phyloP scores from a whole-genome alignment of 2,113 vertebrate species.

The Bungarus multicinctus region DNA sequence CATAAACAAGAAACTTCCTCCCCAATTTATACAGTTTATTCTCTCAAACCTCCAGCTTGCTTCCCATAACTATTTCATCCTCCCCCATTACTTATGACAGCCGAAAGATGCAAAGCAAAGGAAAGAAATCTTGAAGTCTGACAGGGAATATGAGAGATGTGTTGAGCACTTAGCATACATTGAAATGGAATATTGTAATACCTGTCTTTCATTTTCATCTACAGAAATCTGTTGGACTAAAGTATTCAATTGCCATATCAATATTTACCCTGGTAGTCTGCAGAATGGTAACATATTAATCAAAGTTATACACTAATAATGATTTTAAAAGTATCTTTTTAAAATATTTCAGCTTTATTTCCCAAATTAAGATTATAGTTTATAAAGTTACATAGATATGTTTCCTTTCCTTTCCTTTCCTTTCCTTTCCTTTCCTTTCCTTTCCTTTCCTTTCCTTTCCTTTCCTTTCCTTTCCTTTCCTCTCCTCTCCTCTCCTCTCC shows the following conservation, averaged over 20 bases:
- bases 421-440: background rate
- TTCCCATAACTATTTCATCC: too few relatives aligned
- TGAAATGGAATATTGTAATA: slow-evolving; percentile 48
- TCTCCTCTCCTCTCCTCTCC: too few relatives aligned
- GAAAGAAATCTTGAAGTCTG: too few relatives aligned
- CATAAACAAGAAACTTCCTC: too few relatives aligned
- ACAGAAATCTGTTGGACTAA: slow-evolving; percentile 50
- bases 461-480: background rate
- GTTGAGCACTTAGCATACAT: slow-evolving; percentile 55
- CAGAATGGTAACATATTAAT: background rate
- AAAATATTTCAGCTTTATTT: background rate
- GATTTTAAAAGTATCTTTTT: background rate
- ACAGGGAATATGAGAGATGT: background rate
- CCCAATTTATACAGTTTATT: too few relatives aligned
- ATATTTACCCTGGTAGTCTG: slow-evolving; percentile 36
- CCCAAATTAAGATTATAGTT: background rate
- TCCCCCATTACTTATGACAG: too few relatives aligned
- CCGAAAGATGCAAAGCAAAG: too few relatives aligned
- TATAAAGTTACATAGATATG: background rate
- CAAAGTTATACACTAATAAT: background rate
- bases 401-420: background rate
- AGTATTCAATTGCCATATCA: slow-evolving; percentile 43
- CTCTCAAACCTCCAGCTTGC: too few relatives aligned
- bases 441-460: too few relatives aligned
- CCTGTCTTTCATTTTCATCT: background rate